These are phyloP conservation scores for Dendrophyllia cribrosa DNA, from an alignment of 64 coral and sea anemone species.

Conservation along the genomic window DNA sequence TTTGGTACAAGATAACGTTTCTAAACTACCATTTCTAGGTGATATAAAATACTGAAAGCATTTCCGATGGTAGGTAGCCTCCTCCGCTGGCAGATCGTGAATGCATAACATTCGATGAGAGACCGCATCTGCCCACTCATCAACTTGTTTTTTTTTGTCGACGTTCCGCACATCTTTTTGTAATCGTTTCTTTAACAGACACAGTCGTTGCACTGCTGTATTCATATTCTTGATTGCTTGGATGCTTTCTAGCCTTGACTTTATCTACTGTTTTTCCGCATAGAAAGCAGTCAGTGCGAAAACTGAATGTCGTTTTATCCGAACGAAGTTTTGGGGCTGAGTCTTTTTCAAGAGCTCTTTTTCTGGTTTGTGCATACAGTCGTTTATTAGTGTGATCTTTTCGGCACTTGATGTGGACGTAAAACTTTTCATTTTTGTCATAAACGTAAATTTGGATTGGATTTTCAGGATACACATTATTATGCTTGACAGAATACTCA, in stretches of 20 bases:
- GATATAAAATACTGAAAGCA: no score
- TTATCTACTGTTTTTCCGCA: conserved; percentile 48
- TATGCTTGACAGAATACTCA: conserved; percentile 10
- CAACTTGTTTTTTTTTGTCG: no score
- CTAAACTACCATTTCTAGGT: no score
- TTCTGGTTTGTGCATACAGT: conserved; percentile 13
- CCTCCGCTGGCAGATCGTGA: no score
- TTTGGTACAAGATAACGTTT: no score
- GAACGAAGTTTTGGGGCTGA: not conserved
- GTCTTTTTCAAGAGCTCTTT: conserved; percentile 1
- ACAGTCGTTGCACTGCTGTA: conserved; percentile 3
- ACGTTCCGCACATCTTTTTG: conserved; percentile 34
- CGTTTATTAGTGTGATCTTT: conserved; percentile 35
- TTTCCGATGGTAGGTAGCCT: no score
- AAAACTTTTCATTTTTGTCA: conserved; percentile 16
- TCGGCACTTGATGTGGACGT: conserved; percentile 24
- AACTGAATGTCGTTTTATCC: not conserved
- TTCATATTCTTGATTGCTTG: conserved; percentile 37
- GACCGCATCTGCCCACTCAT: no score
- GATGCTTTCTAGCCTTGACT: conserved; percentile 13
- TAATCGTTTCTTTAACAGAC: conserved; percentile 5
- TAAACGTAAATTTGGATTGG: conserved; percentile 23
- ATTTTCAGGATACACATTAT: conserved; percentile 19
- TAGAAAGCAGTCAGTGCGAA: conserved; percentile 27
- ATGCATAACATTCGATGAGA: no score